phyloP scores from a whole-genome alignment of 2,797 vertebrate species.

The Hypotaenidia philippensis region DNA sequence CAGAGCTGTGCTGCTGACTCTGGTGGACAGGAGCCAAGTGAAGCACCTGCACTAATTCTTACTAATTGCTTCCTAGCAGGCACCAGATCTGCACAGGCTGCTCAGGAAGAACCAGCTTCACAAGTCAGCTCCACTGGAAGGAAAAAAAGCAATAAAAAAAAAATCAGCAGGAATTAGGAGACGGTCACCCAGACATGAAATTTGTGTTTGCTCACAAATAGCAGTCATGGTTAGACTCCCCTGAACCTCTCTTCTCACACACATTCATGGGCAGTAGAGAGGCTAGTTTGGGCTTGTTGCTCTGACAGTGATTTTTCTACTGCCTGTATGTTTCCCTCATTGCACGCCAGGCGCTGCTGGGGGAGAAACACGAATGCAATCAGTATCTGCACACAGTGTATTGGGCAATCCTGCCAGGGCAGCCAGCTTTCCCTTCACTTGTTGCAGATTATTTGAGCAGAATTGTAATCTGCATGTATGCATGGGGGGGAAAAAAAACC shows the following conservation, averaged over 20 bases:
- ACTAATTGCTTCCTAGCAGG: not conserved
- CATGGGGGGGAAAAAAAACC: rapidly evolving
- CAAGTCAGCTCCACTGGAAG: not conserved
- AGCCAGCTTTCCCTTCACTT: not conserved
- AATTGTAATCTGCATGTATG: not conserved
- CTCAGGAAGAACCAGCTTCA: not conserved
- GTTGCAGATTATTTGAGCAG: constrained; percentile 1
- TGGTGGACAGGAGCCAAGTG: not conserved
- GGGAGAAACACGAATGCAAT: not conserved
- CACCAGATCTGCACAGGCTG: not conserved
- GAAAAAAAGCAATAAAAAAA: not conserved
- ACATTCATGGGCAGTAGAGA: not conserved
- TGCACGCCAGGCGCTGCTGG: not conserved
- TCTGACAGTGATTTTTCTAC: not conserved
- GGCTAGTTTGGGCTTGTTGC: not conserved
- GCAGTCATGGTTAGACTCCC: not conserved
- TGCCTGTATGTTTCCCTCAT: not conserved
- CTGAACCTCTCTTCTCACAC: not conserved
- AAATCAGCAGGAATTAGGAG: not conserved
- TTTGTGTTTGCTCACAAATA: not conserved
- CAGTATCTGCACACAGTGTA: not conserved
- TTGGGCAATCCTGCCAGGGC: not conserved
- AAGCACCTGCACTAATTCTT: constrained; percentile 36
- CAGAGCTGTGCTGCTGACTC: not conserved
- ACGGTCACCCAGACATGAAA: not conserved